These are phyloP conservation scores for Oligia strigilis DNA, from an alignment of 2,888 invertebrate species.

Conservation along the genomic window DNA sequence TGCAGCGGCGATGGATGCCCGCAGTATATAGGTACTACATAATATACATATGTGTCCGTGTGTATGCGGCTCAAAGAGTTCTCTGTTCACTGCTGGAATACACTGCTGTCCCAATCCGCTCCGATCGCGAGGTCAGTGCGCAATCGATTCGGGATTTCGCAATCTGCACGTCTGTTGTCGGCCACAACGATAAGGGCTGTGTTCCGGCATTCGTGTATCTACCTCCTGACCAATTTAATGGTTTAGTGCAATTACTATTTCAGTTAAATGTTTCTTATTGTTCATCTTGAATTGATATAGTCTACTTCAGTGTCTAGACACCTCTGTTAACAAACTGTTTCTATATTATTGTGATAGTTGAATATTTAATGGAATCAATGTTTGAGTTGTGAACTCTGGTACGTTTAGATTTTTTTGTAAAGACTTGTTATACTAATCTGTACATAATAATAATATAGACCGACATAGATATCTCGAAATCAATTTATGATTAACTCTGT, in stretches of 20 bases:
- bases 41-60: constrained; percentile 35
- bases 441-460: constrained; percentile 51
- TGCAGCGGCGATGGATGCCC: constrained; percentile 32
- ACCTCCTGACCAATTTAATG: constrained; percentile 75
- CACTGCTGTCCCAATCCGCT: constrained; percentile 31
- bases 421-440: constrained; percentile 54
- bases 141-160: constrained; percentile 25
- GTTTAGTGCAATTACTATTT: constrained; percentile 58
- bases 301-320: constrained; percentile 62
- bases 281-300: constrained; percentile 61
- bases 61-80: constrained; percentile 42
- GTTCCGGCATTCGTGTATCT: constrained; percentile 63
- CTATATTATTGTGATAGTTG: constrained; percentile 64
- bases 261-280: constrained; percentile 47
- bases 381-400: constrained; percentile 66
- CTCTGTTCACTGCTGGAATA: constrained; percentile 46
- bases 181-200: constrained; percentile 12
- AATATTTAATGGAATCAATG: constrained; percentile 57
- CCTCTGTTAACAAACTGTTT: constrained; percentile 61
- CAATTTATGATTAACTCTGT: constrained; percentile 61
- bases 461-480: constrained; percentile 59
- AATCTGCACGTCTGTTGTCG: constrained; percentile 13
- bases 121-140: constrained; percentile 13
- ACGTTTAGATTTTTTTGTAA: constrained; percentile 59
- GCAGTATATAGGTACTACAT: constrained; percentile 24